These are phyloP conservation scores for Calliopum simillimum DNA, from an alignment of 2,888 invertebrate species.

Conservation along the genomic window DNA sequence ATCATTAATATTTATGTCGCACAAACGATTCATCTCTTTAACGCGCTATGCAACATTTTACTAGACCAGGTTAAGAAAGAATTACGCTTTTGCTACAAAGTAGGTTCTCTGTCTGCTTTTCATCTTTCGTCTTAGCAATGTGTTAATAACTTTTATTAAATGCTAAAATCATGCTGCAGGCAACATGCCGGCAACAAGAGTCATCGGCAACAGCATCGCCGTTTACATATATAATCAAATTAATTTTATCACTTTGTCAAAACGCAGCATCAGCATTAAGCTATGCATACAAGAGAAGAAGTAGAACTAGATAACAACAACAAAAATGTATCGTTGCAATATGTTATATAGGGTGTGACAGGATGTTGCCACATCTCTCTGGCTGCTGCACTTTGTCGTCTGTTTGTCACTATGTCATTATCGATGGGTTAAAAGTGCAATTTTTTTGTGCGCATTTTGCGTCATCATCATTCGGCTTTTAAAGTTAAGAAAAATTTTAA, in stretches of 20 bases:
- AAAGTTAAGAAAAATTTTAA: no score
- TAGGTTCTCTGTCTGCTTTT: neutral
- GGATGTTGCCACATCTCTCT: neutral
- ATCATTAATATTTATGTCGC: constrained; percentile 2
- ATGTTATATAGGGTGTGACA: no score
- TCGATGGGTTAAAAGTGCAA: no score
- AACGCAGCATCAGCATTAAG: constrained; percentile 10
- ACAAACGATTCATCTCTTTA: neutral
- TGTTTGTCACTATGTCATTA: neutral
- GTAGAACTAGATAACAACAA: neutral
- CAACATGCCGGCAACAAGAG: no score
- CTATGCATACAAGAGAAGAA: neutral
- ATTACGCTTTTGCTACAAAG: neutral
- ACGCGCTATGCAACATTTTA: neutral
- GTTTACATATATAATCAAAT: constrained; percentile 19
- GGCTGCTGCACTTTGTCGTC: neutral
- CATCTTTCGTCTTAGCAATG: neutral
- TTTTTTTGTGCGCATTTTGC: no score
- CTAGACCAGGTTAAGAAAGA: neutral
- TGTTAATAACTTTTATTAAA: neutral
- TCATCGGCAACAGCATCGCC: neutral
- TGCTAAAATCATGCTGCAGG: neutral
- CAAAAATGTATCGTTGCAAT: no score
- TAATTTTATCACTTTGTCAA: constrained; percentile 28
- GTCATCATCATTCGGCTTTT: no score